phyloP scores from a whole-genome alignment of 2,113 vertebrate genomes.

The Taxidea taxus region DNA sequence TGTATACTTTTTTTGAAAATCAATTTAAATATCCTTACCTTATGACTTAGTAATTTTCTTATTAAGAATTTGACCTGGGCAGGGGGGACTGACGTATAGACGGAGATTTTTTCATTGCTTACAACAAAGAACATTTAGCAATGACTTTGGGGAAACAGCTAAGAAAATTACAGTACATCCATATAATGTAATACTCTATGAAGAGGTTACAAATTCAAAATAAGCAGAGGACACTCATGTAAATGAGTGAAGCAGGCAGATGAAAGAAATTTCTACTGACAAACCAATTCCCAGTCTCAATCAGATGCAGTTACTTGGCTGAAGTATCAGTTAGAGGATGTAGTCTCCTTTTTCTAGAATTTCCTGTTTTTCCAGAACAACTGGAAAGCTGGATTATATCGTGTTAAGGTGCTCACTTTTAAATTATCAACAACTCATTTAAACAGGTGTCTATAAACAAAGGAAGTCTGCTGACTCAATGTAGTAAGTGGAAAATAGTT shows the following conservation, averaged over 20 bases:
- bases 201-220: not conserved
- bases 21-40: not conserved
- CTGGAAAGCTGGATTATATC: not conserved
- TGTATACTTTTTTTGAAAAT: not conserved
- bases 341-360: not conserved
- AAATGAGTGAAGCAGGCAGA: not conserved
- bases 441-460: not conserved
- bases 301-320: not conserved
- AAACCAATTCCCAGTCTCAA: not conserved
- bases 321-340: not conserved
- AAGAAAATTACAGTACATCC: not conserved
- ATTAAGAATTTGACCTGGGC: not conserved
- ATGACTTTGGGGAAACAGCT: not conserved
- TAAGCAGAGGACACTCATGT: not conserved
- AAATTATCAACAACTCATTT: not conserved
- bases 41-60: not conserved
- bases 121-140: not conserved
- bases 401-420: not conserved
- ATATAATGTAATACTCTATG: not conserved
- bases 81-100: not conserved
- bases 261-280: not conserved
- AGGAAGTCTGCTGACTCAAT: not conserved
- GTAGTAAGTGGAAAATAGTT: not conserved
- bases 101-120: constrained; percentile 21
- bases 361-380: not conserved